These are phyloP conservation scores for Astyanax mexicanus DNA, from an alignment of 2,797 vertebrate genomes.

Conservation along the genomic window DNA sequence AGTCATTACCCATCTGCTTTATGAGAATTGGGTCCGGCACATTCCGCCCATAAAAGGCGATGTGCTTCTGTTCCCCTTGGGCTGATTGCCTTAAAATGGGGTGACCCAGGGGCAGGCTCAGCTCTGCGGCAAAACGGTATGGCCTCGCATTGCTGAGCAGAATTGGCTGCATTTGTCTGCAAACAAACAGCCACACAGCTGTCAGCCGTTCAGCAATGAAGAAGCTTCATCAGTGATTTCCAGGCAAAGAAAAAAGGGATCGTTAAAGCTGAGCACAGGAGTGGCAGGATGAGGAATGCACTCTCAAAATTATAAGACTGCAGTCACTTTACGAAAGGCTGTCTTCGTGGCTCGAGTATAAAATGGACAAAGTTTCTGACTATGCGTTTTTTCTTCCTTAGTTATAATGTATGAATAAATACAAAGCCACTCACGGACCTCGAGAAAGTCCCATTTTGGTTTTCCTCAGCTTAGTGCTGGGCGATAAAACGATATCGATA, in stretches of 20 bases:
- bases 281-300: slow-evolving; percentile 28
- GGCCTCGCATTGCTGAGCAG: slow-evolving; percentile 58
- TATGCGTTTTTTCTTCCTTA: neutral
- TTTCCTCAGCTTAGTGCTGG: slow-evolving; percentile 3
- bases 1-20: slow-evolving; percentile 84
- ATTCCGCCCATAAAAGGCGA: slow-evolving; percentile 69
- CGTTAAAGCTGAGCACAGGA: slow-evolving; percentile 47
- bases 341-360: neutral
- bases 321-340: slow-evolving; percentile 4
- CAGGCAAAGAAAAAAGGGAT: slow-evolving; percentile 55
- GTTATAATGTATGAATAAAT: neutral
- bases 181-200: slow-evolving; percentile 62
- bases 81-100: slow-evolving; percentile 68
- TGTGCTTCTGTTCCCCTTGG: slow-evolving; percentile 48
- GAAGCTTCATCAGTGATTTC: slow-evolving; percentile 50
- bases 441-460: neutral
- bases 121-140: slow-evolving; percentile 37
- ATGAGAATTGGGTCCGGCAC: slow-evolving; percentile 73
- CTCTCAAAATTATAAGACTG: slow-evolving; percentile 32
- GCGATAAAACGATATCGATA: no score
- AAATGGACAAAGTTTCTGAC: neutral
- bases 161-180: slow-evolving; percentile 59
- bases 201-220: slow-evolving; percentile 57
- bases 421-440: neutral
- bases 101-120: slow-evolving; percentile 63